Evolutionary conservation across 2,113 vertebrate species (phyloP).

Genomic region (Proteles cristata): DNA sequence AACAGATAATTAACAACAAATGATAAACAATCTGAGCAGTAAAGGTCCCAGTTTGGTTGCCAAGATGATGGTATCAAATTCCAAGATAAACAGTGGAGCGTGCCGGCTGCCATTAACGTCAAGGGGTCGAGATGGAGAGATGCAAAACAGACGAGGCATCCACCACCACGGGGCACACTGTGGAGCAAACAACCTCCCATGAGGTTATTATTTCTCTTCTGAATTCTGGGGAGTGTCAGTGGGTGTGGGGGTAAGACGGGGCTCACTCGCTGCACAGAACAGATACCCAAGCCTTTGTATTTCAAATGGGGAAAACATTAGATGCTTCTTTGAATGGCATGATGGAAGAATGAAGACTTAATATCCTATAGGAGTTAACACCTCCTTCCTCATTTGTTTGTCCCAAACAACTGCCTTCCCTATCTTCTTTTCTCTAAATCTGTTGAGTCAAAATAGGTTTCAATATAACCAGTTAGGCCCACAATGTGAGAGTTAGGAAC

Average conservation of each 20-base stretch:
- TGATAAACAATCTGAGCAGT: constrained; percentile 71
- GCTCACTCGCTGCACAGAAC: neutral
- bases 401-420: neutral
- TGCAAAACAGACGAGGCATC: constrained; percentile 69
- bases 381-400: neutral
- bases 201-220: constrained; percentile 59
- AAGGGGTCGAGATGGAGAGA: constrained; percentile 60
- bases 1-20: constrained; percentile 83
- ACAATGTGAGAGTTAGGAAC: constrained; percentile 47
- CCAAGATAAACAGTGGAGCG: constrained; percentile 80
- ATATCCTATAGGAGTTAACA: neutral
- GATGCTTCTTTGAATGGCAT: neutral
- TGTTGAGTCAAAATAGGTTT: constrained; percentile 10
- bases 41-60: constrained; percentile 81
- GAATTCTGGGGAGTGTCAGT: constrained; percentile 36
- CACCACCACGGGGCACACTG: constrained; percentile 56
- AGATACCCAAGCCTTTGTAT: neutral
- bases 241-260: too few species aligned
- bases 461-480: constrained; percentile 37
- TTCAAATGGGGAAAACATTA: neutral
- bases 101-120: constrained; percentile 73
- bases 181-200: neutral
- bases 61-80: constrained; percentile 81
- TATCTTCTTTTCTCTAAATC: neutral
- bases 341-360: neutral